Base-by-base conservation (phyloP, 2,797 vertebrate species). In the Pachyuromys duprasi region DNA sequence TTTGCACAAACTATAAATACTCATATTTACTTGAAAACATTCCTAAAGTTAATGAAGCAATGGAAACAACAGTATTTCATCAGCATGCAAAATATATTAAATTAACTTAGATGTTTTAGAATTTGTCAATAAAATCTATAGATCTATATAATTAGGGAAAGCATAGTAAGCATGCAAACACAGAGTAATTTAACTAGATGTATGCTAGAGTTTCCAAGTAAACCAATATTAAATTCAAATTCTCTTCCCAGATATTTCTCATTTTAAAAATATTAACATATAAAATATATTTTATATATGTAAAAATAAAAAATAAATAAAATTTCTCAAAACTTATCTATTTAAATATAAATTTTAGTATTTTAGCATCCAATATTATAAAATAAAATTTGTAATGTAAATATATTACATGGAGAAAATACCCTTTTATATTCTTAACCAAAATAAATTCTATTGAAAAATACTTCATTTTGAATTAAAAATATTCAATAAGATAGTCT, bases 1-100 rank as follows among this genome's bases (percentile, higher is more conserved):
- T 98, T 99, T 99, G 98, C 98, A 99, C 98, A 99, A 97, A 98
- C 80, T 98, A 98, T 31, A 99, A 98, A 98, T 93, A 98, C 96
- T 98, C 97, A 98, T 98, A 98, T 98, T 98, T 98, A 98, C 98
- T 97, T 98, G 98, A 98, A 98, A 97, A 97, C 96, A 97, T 81
- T 98, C 57, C 96, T 96, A 86, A 96, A 98, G 97, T 97, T 86
- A 94, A 94, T 97, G 78, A 95, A 96, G 97, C 97, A 96, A 95
- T 45, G 97, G 97, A 80, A 98, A 93, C 45, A 79, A 24, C 45
- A 84, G 89, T 74, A 96, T 95, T 95, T 12, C 63, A 97, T 14
- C 95, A 70, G 96, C 99, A 99, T 99, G 99, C 99, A 99, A 97
- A 98, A 69, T 92, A 75, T 91, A 90, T 82, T 95, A 96, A 97